Conservation (phyloP, 2,888 invertebrate genomes). For the Tenodera sinensis region DNA sequence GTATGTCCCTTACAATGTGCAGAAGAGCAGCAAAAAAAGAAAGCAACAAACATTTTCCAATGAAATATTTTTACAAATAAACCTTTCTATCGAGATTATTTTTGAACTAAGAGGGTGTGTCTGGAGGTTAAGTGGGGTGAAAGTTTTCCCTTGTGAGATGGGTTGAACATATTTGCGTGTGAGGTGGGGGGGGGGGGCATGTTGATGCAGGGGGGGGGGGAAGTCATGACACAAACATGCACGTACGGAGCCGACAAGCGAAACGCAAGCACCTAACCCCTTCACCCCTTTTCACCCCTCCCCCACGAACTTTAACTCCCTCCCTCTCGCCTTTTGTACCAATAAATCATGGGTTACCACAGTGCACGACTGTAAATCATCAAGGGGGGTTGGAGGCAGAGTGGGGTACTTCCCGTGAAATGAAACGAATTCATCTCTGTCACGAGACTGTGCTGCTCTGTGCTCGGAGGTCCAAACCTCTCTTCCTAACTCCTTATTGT, state of each 20-base stretch:
- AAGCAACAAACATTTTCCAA: not conserved
- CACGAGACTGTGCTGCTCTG: constrained; percentile 33
- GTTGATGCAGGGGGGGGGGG: not conserved
- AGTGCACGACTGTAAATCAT: constrained; percentile 66
- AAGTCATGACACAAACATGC: not conserved
- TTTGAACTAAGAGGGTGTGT: not conserved
- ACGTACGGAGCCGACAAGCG: not conserved
- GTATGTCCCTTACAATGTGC: not conserved
- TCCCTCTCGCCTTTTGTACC: constrained; percentile 20
- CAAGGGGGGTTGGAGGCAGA: constrained; percentile 48
- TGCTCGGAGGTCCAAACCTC: not conserved
- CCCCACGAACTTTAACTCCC: constrained; percentile 27
- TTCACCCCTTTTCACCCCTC: constrained; percentile 1
- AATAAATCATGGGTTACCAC: constrained; percentile 67
- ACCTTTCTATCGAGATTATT: not conserved
- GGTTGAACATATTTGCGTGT: not conserved
- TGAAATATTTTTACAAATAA: not conserved
- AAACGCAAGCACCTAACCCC: not conserved
- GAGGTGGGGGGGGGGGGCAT: not conserved
- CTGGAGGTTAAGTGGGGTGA: not conserved
- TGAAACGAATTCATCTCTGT: constrained; percentile 52
- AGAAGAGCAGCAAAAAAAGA: too few species aligned
- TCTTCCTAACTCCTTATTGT: not conserved
- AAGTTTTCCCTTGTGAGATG: not conserved
- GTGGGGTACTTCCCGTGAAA: constrained; percentile 50